Base-by-base conservation (phyloP, 2,888 invertebrate genomes). In the Laothoe populi region DNA sequence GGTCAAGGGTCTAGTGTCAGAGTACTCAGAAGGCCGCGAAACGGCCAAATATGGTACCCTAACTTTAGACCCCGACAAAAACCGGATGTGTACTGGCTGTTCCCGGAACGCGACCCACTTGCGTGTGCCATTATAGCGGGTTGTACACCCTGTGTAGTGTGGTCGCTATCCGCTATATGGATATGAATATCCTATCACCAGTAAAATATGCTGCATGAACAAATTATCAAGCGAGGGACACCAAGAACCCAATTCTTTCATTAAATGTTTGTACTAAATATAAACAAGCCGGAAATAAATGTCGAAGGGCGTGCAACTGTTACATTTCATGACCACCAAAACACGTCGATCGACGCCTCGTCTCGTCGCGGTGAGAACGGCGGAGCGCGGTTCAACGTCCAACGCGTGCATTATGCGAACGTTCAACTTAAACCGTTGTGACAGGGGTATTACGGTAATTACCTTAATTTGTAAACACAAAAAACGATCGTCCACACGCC, bases 381-480 rank as follows among this genome's bases (percentile, higher is more conserved):
- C 57, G 68, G 31, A 62, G 60, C 69, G 70, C 63, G 60, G 65
- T 64, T 59, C 65, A 70, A 75, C 73, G 70, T 71, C 68, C 68
- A 76, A 70, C 69, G 61, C 69, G 71, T 72, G 71, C 75, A 77
- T 84, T 84, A 85, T 77, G 82, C 88, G 90, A 81, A 77, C 88
- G 81, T 87, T 90, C 89, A 91, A 90, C 89, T 88, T 88, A 90
- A 88, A 90, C 89, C 88, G 88, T 87, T 88, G 87, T 88, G 90
- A 88, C 88, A 87, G 86, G 79, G 81, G 81, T 87, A 88, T 89
- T 88, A 88, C 85, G 79, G 87, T 87, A 88, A 89, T 90, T 88
- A 86, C 86, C 83, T 90, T 88, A 90, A 90, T 90, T 88, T 88
- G 89, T 89, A 86, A 90, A 87, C 84, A 89, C 81, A 88, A 90